Base-by-base conservation (phyloP, 2,888 invertebrate genomes). In the Eulithis testata region DNA sequence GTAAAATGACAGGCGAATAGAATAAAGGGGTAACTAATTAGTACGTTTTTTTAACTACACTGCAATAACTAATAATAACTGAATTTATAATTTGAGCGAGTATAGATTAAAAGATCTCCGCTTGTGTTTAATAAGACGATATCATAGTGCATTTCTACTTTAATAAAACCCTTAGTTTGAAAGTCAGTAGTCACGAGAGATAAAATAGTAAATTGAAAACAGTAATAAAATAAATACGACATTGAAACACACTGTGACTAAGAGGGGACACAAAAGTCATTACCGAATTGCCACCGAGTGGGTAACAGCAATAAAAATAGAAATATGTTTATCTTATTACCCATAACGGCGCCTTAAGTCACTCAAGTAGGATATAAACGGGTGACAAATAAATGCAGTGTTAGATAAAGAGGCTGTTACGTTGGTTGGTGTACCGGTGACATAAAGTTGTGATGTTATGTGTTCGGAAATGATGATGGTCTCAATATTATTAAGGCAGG, bases 261-360 rank as follows among this genome's bases (percentile, higher is more conserved):
- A 80, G 79, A 76, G 74, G 77, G 73, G 60, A 65, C 68, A 66
- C 72, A 79, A 76, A 78, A 78, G 81, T 82, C 81, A 82, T 83
- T 81, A 80, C 75, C 66, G 71, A 71, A 73, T 76, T 77, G 78
- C 81, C 80, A 78, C 79, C 71, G 76, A 78, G 78, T 74, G 75
- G 70, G 74, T 74, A 75, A 72, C 67, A 76, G 78, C 79, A 78
- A 84, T 84, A 83, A 85, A 86, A 83, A 81, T 85, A 83, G n/a
- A 86, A 83, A 85, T 85, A 85, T 81, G 82, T 80, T 83, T 83
- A 84, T 83, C 81, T 75, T 75, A 75, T 74, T 72, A 73, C 74
- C 76, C 73, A 73, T 80, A 82, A 81, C 82, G 73, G 76, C 72
- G 81, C 75, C 80, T 81, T 84, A 82, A 83, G 80, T 81, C 77